These are phyloP conservation scores for Cotesia glomerata DNA, from an alignment of 1,140 invertebrate species.

Conservation along the genomic window DNA sequence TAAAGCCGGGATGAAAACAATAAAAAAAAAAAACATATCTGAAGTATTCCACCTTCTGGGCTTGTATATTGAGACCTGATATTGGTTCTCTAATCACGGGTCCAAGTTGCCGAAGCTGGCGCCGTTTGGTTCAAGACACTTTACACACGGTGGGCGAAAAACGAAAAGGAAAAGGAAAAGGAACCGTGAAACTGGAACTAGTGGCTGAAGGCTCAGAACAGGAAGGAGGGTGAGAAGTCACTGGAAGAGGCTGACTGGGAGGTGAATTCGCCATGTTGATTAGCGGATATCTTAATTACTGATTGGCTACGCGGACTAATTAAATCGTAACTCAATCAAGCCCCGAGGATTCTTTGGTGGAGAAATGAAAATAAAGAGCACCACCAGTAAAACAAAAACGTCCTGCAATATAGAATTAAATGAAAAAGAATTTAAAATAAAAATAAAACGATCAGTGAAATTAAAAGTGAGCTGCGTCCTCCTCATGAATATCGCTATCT, in stretches of 20 bases:
- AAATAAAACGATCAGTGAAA: neutral
- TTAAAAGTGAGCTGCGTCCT: neutral
- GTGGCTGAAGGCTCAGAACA: neutral
- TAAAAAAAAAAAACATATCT: neutral
- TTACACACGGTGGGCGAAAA: too few relatives aligned
- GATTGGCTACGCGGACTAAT: conserved; percentile 56
- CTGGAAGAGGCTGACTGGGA: neutral
- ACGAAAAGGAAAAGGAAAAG: neutral
- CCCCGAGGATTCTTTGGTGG: conserved; percentile 29
- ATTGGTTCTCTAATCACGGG: neutral
- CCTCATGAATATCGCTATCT: neutral
- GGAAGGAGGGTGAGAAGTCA: conserved; percentile 13
- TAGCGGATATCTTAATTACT: conserved; percentile 60
- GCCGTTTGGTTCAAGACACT: neutral
- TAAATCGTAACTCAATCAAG: conserved; percentile 61
- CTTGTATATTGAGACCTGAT: neutral
- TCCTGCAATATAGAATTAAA: too few relatives aligned
- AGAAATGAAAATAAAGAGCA: neutral
- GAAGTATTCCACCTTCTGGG: neutral
- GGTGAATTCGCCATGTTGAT: conserved; percentile 49
- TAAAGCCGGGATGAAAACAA: neutral
- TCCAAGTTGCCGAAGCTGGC: neutral
- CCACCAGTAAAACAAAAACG: neutral
- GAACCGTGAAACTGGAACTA: neutral
- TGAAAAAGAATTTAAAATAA: neutral